Evolutionary conservation across 2,888 invertebrate genomes (phyloP), one percentile per base, ranked within the genome.

Genomic region (Altica lythri): DNA sequence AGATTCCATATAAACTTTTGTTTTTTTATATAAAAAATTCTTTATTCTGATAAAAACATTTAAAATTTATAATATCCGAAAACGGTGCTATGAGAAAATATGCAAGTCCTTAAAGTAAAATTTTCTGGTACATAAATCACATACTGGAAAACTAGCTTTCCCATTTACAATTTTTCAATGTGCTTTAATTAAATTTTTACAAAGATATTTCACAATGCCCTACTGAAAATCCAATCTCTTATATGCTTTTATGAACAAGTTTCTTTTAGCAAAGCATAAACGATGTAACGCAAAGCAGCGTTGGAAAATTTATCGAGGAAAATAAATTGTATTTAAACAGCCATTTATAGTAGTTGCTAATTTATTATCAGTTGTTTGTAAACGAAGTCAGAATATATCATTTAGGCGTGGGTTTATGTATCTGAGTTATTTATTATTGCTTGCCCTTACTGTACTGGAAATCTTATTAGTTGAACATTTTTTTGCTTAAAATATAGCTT

Each of bases 241-340:
- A 38, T 29, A 38, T 17, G 53, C 34, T 16, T 48, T 35, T 19
- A 48, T 53, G 30, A 37, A 32, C 37, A 30, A 48, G 12, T 29
- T 40, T 38, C 42, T 38, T 29, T 13, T 5, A n/a, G 13, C 2
- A n/a, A 2, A n/a, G 35, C 35, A 35, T 35, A 35, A 35, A 35
- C 14, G 35, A 27, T 27, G 27, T 27, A 27, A 27, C 27, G 27
- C 34, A 19, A 40, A n/a, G n/a, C n/a, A n/a, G n/a, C 40, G 40
- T 9, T 14, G 40, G 13, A 6, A 40, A 22, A 40, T 40, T 40
- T 40, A 40, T 40, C 17, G 25, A n/a, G 18, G 40, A 10, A 40
- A 44, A 57, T 59, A 54, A 59, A 56, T 59, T 59, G 55, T 58
- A 52, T 55, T 55, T 52, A 57, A 57, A 55, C 46, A 50, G 46